These are phyloP conservation scores for Diachasma alloeum DNA, from an alignment of 1,140 invertebrate genomes.

Conservation along the genomic window DNA sequence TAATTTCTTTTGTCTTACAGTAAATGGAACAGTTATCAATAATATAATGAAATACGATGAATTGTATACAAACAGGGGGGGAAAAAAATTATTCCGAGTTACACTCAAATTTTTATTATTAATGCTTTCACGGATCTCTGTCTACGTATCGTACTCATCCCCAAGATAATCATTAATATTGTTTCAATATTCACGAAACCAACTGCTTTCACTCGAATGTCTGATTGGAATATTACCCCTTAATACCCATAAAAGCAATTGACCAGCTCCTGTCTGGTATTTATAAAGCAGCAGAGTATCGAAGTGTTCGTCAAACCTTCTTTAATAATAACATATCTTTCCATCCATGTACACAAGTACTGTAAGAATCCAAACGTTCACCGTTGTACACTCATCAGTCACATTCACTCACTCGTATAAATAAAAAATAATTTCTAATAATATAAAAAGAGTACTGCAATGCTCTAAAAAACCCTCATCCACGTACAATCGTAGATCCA, in stretches of 20 bases:
- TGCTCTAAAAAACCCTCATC: conserved; percentile 37
- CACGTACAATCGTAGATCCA: conserved; percentile 14
- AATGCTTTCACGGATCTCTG: conserved; percentile 41
- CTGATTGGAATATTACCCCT: conserved; percentile 5
- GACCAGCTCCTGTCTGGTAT: conserved; percentile 27
- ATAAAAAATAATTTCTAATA: conserved; percentile 46
- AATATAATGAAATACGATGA: conserved; percentile 59
- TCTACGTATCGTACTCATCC: conserved; percentile 35
- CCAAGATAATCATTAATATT: conserved; percentile 6
- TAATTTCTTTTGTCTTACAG: conserved; percentile 58
- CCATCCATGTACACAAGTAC: conserved; percentile 21
- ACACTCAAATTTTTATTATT: conserved; percentile 49
- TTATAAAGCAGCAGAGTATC: conserved; percentile 39
- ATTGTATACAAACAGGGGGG: conserved; percentile 55
- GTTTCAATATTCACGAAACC: conserved; percentile 3
- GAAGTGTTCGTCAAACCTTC: conserved; percentile 28
- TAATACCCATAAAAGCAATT: background rate
- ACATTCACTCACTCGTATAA: conserved; percentile 38
- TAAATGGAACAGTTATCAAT: conserved; percentile 59
- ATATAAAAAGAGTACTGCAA: conserved; percentile 36
- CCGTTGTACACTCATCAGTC: background rate
- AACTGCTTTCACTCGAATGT: background rate
- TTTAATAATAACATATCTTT: conserved; percentile 21
- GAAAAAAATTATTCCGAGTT: conserved; percentile 49
- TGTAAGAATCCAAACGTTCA: conserved; percentile 17